Evolutionary conservation across 2,797 vertebrate species (phyloP).

Genomic region (Crypturellus tataupa): DNA sequence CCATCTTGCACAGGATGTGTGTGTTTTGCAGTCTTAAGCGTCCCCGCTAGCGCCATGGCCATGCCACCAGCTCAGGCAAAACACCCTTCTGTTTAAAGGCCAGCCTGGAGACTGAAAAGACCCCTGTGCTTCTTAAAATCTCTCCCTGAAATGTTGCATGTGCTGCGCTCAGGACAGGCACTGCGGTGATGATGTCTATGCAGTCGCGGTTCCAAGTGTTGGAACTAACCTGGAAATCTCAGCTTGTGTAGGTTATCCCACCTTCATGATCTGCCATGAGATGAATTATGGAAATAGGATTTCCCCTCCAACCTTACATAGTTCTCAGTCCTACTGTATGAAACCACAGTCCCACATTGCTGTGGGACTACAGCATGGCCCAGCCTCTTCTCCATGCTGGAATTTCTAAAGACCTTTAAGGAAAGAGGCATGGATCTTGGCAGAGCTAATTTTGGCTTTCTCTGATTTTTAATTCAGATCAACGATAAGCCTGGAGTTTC

Average conservation of each 20-base stretch:
- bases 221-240: neutral
- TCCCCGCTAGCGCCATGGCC: neutral
- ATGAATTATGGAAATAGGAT: fast-evolving
- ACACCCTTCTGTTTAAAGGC: neutral
- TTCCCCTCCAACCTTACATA: neutral
- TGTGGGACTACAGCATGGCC: neutral
- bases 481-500: neutral
- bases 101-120: neutral
- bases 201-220: fast-evolving
- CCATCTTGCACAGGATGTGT: neutral
- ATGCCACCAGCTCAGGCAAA: neutral
- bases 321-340: neutral
- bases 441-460: neutral
- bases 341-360: neutral
- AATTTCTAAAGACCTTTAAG: neutral
- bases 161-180: no score
- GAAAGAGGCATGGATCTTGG: neutral
- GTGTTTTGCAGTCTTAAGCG: neutral
- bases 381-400: neutral
- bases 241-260: neutral
- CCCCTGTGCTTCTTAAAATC: neutral
- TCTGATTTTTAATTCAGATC: neutral
- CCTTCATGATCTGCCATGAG: neutral
- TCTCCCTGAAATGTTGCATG: neutral
- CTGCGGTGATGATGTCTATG: fast-evolving